phyloP scores from a whole-genome alignment of 2,113 vertebrate species.

The Calidris pugnax region DNA sequence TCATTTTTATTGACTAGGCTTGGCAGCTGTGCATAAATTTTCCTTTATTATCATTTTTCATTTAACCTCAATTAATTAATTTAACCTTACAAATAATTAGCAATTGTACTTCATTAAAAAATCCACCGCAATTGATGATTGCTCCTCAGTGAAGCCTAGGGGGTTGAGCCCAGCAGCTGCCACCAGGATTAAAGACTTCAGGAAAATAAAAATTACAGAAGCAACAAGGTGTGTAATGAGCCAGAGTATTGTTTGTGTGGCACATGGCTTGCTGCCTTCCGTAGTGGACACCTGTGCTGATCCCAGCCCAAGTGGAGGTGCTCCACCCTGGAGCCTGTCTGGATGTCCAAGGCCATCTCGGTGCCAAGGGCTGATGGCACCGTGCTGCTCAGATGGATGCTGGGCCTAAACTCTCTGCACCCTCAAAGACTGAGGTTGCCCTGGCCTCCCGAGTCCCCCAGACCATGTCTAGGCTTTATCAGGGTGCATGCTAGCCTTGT shows the following conservation, averaged over 20 bases:
- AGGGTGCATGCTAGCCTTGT: neutral
- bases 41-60: neutral
- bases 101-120: neutral
- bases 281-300: neutral
- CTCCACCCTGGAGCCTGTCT: neutral
- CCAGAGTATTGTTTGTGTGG: neutral
- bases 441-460: neutral
- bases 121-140: neutral
- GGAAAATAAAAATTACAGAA: neutral
- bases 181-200: neutral
- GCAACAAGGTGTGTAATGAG: neutral
- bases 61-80: neutral
- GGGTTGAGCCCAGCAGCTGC: neutral
- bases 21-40: neutral
- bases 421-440: neutral
- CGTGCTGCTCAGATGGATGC: accelerated
- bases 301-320: neutral
- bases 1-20: neutral
- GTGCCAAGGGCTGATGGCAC: neutral
- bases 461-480: neutral
- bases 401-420: neutral
- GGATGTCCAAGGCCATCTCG: neutral
- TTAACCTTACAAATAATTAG: neutral
- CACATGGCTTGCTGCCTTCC: neutral
- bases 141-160: neutral